These are phyloP conservation scores for Cataglyphis hispanica DNA, from an alignment of 1,140 invertebrate species.

Conservation along the genomic window DNA sequence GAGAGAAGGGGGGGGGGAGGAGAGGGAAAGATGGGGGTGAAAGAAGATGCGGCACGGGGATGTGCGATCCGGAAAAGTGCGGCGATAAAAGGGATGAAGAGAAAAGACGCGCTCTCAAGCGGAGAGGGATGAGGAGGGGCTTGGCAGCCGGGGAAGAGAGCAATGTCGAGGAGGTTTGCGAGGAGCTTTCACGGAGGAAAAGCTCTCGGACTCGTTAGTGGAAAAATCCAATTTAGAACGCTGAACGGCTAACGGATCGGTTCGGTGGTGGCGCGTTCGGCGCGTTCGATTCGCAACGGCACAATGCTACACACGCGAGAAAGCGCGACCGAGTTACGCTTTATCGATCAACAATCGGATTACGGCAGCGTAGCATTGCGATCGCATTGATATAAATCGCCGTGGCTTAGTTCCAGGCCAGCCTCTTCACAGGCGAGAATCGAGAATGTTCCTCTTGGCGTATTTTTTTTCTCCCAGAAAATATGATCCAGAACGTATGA, in stretches of 20 bases:
- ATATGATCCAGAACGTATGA: background rate
- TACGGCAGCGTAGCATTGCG: constrained; percentile 57
- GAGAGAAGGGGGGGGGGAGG: too few relatives aligned
- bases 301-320: constrained; percentile 26
- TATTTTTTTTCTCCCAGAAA: background rate
- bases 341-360: constrained; percentile 74
- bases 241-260: constrained; percentile 55
- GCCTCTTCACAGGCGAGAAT: background rate
- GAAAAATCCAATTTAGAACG: constrained; percentile 72
- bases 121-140: background rate
- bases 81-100: constrained; percentile 30
- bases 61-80: constrained; percentile 28
- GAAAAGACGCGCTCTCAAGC: constrained; percentile 22
- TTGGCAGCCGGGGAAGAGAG: background rate
- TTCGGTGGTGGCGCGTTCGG: constrained; percentile 13
- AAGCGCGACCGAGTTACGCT: constrained; percentile 42
- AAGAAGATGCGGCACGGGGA: background rate
- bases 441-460: background rate
- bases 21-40: too few relatives aligned
- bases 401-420: background rate
- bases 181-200: constrained; percentile 65
- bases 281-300: constrained; percentile 12
- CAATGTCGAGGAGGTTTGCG: constrained; percentile 26
- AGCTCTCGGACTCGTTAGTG: constrained; percentile 65
- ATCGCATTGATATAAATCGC: constrained; percentile 57